phyloP scores from a whole-genome alignment of 2,797 vertebrate genomes.

The Xenops minutus region DNA sequence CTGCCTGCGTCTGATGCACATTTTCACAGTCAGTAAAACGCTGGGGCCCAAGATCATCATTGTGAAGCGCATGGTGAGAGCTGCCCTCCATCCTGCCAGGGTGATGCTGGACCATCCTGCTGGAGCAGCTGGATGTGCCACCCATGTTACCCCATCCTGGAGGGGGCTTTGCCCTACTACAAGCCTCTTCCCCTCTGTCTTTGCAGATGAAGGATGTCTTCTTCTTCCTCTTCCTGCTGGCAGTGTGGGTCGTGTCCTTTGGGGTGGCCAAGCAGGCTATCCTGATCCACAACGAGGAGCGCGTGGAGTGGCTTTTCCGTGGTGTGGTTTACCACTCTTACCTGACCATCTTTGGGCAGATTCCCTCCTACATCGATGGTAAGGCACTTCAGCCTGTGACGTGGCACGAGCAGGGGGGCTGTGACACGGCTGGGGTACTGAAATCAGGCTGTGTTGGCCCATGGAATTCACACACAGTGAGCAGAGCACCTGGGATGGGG shows the following conservation, averaged over 20 bases:
- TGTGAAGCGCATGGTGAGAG: slow-evolving; percentile 90
- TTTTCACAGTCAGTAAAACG: slow-evolving; percentile 91
- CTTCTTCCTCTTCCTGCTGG: slow-evolving; percentile 97
- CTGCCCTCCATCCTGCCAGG: not conserved
- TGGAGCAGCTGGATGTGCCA: not conserved
- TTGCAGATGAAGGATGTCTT: slow-evolving; percentile 95
- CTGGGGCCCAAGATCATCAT: slow-evolving; percentile 99
- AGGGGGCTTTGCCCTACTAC: not conserved
- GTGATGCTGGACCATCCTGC: not conserved
- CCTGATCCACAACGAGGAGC: slow-evolving; percentile 89
- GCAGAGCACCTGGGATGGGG: not conserved
- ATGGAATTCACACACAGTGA: not conserved
- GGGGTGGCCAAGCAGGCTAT: slow-evolving; percentile 96
- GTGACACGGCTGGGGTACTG: not conserved
- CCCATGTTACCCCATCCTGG: not conserved
- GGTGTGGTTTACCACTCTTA: slow-evolving; percentile 94
- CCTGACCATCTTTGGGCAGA: slow-evolving; percentile 90
- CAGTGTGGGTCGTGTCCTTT: slow-evolving; percentile 95
- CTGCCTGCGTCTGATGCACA: slow-evolving; percentile 95
- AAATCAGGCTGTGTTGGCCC: rapidly evolving
- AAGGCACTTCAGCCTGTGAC: not conserved
- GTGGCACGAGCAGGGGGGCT: not conserved
- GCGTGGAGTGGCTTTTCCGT: slow-evolving; percentile 90
- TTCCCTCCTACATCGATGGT: slow-evolving; percentile 90
- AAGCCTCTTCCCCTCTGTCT: not conserved